Evolutionary conservation across 2,113 vertebrate species (phyloP), one percentile per base, ranked within the genome.

Genomic region (Callaeas wilsoni): DNA sequence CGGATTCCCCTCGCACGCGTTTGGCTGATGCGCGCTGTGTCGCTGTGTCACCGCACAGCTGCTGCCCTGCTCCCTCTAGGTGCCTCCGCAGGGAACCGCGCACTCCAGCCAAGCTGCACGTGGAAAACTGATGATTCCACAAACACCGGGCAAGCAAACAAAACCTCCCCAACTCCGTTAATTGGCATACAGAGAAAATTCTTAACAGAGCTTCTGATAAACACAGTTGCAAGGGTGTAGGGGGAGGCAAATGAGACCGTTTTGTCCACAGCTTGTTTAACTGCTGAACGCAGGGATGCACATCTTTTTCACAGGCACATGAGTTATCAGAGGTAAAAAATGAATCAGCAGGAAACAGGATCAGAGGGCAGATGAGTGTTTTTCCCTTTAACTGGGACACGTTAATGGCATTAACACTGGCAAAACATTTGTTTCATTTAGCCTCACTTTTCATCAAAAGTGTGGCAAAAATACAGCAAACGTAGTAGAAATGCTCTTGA

Each of bases 231-330:
- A 80, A 84, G 41, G 49, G n/a, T n/a, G 20, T 16, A 82, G 13
- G 19, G 37, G 49, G 16, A 80, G 41, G 20, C 10, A 91, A 75
- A 92, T 1, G 23, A 86, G 37, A 82, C 8, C 14, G 13, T 87
- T 87, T 35, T 41, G 47, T 49, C 59, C 71, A 85, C 63, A 94
- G 87, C 67, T 94, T 52, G 16, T 57, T 74, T 18, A 81, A 84
- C 90, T 84, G 91, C 89, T 94, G 87, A 94, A 86, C 20, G 69
- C 16, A 94, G 12, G 29, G 37, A 94, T 50, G 47, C 27, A 56
- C 68, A 25, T 32, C 44, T 89, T 88, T 81, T 83, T 50, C 41
- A 63, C 0, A 71, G 55, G 39, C 44, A 78, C 18, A 2, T 33
- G 71, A 87, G 63, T 68, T 67, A 91, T 30, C 80, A 56, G 76